Evolutionary conservation across 2,888 invertebrate genomes (phyloP).

Genomic region (Octodonta nipae): DNA sequence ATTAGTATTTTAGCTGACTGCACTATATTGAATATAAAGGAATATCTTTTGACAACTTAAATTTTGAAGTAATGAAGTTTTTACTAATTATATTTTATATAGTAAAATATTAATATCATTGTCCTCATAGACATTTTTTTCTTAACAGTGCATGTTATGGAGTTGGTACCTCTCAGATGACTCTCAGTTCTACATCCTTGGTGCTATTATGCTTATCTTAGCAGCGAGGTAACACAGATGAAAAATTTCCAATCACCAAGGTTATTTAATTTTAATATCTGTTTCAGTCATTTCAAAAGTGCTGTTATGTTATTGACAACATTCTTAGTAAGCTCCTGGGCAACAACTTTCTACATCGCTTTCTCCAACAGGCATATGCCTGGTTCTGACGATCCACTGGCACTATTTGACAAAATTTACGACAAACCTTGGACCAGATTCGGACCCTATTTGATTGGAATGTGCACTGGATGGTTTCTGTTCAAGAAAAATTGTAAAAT

Average conservation of each 20-base stretch:
- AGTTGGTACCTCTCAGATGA: conserved; percentile 83
- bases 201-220: conserved; percentile 65
- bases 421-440: conserved; percentile 80
- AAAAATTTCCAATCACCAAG: background rate
- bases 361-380: conserved; percentile 67
- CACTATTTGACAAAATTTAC: conserved; percentile 76
- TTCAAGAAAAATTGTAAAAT: conserved; percentile 71
- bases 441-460: conserved; percentile 73
- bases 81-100: background rate
- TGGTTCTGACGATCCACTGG: conserved; percentile 64
- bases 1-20: too few relatives aligned
- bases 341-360: conserved; percentile 68
- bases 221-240: conserved; percentile 44
- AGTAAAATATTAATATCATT: background rate
- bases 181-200: conserved; percentile 74
- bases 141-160: conserved; percentile 74
- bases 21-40: too few relatives aligned
- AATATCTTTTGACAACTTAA: too few relatives aligned
- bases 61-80: too few relatives aligned
- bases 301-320: conserved; percentile 52
- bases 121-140: background rate
- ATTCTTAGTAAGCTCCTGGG: conserved; percentile 62
- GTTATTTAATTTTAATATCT: background rate
- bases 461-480: conserved; percentile 70
- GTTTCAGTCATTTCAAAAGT: conserved; percentile 58